Conservation (phyloP, 2,797 vertebrate genomes). For the Mareca strepera region DNA sequence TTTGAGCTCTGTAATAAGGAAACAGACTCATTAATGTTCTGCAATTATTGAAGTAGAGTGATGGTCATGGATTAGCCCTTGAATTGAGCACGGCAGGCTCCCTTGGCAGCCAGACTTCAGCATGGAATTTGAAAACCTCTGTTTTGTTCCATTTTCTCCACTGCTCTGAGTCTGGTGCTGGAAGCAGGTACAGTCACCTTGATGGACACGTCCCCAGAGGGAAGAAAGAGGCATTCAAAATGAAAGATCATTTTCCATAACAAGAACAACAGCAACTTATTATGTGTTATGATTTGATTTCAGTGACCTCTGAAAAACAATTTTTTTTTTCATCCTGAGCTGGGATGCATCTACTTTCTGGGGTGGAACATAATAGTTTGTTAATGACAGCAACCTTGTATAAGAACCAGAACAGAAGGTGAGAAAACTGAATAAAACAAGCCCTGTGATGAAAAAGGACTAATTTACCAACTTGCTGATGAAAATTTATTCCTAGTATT, state of each 20-base stretch:
- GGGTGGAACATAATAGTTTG: background rate
- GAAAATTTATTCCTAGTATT: conserved; percentile 10
- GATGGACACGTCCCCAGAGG: background rate
- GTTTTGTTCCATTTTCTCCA: conserved; percentile 33
- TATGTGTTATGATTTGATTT: background rate
- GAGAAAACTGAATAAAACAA: conserved; percentile 66
- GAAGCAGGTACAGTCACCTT: conserved; percentile 53
- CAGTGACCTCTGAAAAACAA: background rate
- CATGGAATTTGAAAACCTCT: conserved; percentile 41
- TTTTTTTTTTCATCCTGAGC: background rate
- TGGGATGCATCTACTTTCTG: background rate
- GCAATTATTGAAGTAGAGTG: conserved; percentile 52
- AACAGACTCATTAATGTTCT: conserved; percentile 48
- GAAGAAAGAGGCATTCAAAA: background rate
- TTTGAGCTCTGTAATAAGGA: conserved; percentile 60
- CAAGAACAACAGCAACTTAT: background rate
- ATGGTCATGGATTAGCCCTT: conserved; percentile 31
- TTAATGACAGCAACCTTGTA: background rate
- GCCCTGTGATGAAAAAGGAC: conserved; percentile 61
- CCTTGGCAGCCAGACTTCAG: background rate
- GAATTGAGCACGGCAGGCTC: conserved; percentile 16
- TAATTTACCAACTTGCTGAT: conserved; percentile 70
- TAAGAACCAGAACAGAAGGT: background rate
- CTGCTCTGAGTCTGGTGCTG: background rate
- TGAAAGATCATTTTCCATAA: background rate